Evolutionary conservation across 2,888 invertebrate genomes (phyloP), one percentile per base, ranked within the genome.

Genomic region (Elegia similella): DNA sequence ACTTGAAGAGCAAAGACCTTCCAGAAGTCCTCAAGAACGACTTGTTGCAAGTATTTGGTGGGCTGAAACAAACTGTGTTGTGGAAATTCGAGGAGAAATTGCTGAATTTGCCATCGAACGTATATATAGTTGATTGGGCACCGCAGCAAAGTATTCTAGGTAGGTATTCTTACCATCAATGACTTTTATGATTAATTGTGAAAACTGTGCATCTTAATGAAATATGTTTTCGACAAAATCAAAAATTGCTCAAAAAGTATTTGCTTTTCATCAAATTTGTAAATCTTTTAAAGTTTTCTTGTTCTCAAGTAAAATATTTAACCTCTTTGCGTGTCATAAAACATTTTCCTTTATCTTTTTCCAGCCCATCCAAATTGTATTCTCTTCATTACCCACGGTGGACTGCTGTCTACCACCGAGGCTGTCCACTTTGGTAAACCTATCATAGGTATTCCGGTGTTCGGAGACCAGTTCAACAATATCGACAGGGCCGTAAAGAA

Each of bases 301-400:
- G 23, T 3, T 23, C 23, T 23, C 23, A 23, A 2, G 23, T 2
- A 23, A 23, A 23, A 23, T 23, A 2, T 3, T 23, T 23, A 23
- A 23, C 23, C 2, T 3, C 2, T 23, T 23, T 23, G 23, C 23
- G 23, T 3, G 38, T 38, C 10, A 0, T n/a, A n/a, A n/a, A 38
- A 5, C n/a, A 1, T n/a, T 8, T 12, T 38, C 5, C n/a, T 38
- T 38, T n/a, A 38, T 12, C 38, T 38, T 6, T 29, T 78, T 71
- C 0, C 72, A 87, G 88, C 80, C 10, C 88, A 87, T 56, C 78
- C 80, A 1, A 88, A 86, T 57, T 82, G 81, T 58, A 43, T 76
- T 0, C 67, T 87, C 0, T 87, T 88, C 62, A 83, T 88, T 44
- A 83, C 85, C 0, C 87, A 88, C 34, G 86, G 88, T 1, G 88